Conservation (phyloP, 2,888 invertebrate species). For the Eledona agricola region DNA sequence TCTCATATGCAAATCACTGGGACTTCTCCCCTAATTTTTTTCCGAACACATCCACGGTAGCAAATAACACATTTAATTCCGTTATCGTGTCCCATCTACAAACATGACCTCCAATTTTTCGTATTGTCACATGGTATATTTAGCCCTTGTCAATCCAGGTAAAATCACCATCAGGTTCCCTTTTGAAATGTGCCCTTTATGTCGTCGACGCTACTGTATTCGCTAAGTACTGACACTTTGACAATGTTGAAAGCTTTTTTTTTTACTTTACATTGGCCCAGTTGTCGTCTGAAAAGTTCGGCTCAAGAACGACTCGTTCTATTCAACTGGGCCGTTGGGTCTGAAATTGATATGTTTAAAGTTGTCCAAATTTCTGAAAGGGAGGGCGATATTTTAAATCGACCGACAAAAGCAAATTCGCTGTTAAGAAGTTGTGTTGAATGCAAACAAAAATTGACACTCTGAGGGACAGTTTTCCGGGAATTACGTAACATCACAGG, state of each 20-base stretch:
- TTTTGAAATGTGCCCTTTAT: slow-evolving; percentile 50
- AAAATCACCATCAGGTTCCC: slow-evolving; percentile 50
- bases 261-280: slow-evolving; percentile 49
- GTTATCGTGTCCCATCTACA: slow-evolving; percentile 30
- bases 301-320: slow-evolving; percentile 5
- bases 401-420: slow-evolving; percentile 54
- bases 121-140: slow-evolving; percentile 39
- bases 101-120: slow-evolving; percentile 30
- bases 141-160: slow-evolving; percentile 54
- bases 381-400: slow-evolving; percentile 51
- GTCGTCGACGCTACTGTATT: slow-evolving; percentile 55
- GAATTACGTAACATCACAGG: neutral
- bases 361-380: slow-evolving; percentile 56
- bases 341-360: slow-evolving; percentile 61
- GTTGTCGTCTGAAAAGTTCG: neutral
- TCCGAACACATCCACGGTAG: slow-evolving; percentile 19
- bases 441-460: slow-evolving; percentile 57
- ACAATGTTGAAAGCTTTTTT: slow-evolving; percentile 60
- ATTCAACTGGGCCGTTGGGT: slow-evolving; percentile 41
- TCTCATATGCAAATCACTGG: slow-evolving; percentile 51
- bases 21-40: slow-evolving; percentile 27
- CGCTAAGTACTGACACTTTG: slow-evolving; percentile 62
- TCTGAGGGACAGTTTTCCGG: slow-evolving; percentile 41
- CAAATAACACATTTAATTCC: slow-evolving; percentile 32
- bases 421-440: slow-evolving; percentile 46